Evolutionary conservation across 2,113 vertebrate genomes (phyloP), one percentile per base, ranked within the genome.

Genomic region (Erythrolamprus reginae): DNA sequence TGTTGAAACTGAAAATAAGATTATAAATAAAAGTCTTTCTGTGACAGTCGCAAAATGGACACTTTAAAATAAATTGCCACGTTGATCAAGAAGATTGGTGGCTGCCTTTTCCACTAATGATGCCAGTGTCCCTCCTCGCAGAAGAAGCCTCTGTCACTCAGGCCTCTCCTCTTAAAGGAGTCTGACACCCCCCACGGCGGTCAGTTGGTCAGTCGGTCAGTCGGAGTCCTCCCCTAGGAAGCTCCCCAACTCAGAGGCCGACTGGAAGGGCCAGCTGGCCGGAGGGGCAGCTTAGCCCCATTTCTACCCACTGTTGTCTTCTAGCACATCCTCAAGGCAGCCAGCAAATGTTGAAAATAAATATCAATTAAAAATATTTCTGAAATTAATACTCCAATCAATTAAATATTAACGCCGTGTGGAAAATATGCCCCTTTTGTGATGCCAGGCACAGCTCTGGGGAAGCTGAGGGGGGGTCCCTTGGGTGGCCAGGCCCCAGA

Each of bases 91-190:
- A 95, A 97, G 97, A 97, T 97, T 97, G 96, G 97, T 92, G 96
- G 96, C 95, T 95, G 95, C 94, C 95, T 96, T 96, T 97, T 96
- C 96, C 96, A 93, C 96, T 97, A 97, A 97, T 96, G 96, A 97
- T 96, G 95, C 95, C 96, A 97, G 96, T 95, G 96, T 96, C 94
- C 97, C 97, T 96, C 96, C 96, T 95, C 95, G 96, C 97, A 97
- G 96, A 95, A 97, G 96, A 95, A 97, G 96, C 91, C 94, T 95
- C 97, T 97, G 97, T 97, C 96, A 96, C 94, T 96, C 96, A 97
- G 96, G 96, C 97, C 97, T 97, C 96, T 95, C 96, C 96, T 96
- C 97, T 97, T 98, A 98, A 98, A 98, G 98, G 98, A 98, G 97
- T 97, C 98, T 98, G 98, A 98, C n/a, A n/a, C n/a, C 98, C 98